Evolutionary conservation across 2,888 invertebrate genomes (phyloP).

Genomic region (Griposia aprilina): DNA sequence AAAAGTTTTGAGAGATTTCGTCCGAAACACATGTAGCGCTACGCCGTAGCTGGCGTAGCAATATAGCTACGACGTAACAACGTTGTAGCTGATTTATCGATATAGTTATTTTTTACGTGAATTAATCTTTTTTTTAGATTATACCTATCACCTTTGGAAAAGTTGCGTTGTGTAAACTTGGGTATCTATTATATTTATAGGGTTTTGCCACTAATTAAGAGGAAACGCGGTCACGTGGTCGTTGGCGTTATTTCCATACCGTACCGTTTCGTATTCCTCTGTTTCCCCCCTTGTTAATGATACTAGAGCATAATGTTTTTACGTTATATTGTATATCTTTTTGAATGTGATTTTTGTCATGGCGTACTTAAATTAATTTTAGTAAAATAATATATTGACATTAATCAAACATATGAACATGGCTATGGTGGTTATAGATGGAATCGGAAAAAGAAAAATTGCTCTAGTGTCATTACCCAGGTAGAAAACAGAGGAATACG

Average conservation of each 20-base stretch:
- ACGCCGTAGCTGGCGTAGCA: conserved; percentile 37
- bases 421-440: no score
- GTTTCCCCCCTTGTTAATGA: neutral
- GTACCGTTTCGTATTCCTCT: neutral
- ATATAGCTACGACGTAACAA: conserved; percentile 24
- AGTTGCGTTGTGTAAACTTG: neutral
- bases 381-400: no score
- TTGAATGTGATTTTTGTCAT: no score
- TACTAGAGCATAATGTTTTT: no score
- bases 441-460: no score
- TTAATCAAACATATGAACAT: no score
- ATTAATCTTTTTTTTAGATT: no score
- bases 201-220: neutral
- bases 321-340: no score
- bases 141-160: neutral
- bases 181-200: neutral
- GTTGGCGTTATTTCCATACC: neutral
- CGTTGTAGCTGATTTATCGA: neutral
- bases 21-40: neutral
- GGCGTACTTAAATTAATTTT: no score
- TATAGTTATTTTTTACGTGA: neutral
- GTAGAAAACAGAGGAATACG: no score
- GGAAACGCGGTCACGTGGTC: neutral
- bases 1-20: neutral
- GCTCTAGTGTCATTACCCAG: no score